These are phyloP conservation scores for Cochlearius cochlearius DNA, from an alignment of 2,113 vertebrate genomes.

Conservation along the genomic window DNA sequence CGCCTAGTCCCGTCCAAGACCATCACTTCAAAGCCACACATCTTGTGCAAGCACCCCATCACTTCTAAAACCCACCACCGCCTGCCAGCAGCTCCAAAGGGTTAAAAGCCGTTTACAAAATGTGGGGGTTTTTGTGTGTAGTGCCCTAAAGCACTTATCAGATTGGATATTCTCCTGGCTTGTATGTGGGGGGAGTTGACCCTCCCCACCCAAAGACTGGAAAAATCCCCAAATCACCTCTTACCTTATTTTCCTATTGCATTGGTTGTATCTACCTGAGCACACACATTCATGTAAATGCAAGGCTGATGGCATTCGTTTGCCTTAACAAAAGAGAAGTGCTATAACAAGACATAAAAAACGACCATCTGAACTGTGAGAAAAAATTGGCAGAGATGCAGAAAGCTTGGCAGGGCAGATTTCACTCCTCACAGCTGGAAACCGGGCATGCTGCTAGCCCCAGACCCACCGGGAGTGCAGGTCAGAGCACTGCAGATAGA, in stretches of 20 bases:
- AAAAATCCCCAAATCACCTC: background rate
- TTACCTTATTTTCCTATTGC: background rate
- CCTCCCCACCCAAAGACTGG: background rate
- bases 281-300: background rate
- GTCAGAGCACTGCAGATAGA: background rate
- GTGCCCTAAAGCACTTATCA: background rate
- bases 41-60: background rate
- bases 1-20: background rate
- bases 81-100: background rate
- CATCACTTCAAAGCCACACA: background rate
- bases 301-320: background rate
- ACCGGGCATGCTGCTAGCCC: background rate
- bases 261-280: background rate
- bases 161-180: background rate
- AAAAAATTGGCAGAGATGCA: background rate
- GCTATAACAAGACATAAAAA: background rate
- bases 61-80: background rate
- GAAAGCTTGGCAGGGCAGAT: background rate
- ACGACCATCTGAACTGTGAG: background rate
- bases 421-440: background rate
- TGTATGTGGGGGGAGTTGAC: background rate
- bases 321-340: background rate
- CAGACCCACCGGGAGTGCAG: background rate
- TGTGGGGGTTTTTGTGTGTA: background rate
- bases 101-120: background rate